Conservation (phyloP, 2,113 vertebrate genomes). For the Lampris megalopsis region DNA sequence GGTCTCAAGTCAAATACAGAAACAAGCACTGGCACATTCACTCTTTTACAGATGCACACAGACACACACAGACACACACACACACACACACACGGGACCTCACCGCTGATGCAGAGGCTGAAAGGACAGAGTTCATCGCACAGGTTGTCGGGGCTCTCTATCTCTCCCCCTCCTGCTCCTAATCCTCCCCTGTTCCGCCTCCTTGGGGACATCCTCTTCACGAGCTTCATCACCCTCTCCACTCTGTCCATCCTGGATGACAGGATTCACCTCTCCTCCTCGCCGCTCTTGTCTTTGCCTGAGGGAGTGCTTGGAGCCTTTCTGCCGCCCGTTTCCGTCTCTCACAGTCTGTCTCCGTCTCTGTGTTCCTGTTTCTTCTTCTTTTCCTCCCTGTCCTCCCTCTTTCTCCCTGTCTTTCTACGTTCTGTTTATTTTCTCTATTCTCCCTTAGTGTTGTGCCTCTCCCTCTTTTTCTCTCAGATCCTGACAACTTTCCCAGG, state of each 20-base stretch:
- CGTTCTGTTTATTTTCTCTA: no score
- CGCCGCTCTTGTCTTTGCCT: not conserved
- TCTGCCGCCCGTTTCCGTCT: no score
- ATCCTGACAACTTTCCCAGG: slow-evolving; percentile 3
- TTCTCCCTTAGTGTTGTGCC: no score
- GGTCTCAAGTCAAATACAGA: not conserved
- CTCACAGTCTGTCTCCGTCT: no score
- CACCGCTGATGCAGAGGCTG: slow-evolving; percentile 73
- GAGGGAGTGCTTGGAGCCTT: no score
- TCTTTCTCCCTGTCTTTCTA: no score
- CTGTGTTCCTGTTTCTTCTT: no score
- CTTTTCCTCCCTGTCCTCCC: no score
- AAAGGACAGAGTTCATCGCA: slow-evolving; percentile 74
- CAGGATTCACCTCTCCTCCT: not conserved
- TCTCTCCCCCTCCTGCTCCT: slow-evolving; percentile 49
- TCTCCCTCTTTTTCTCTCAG: not conserved
- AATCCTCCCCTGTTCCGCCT: slow-evolving; percentile 69
- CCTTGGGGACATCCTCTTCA: slow-evolving; percentile 76
- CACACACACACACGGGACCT: slow-evolving; percentile 39
- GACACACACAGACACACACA: no score
- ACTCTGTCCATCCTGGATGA: slow-evolving; percentile 70
- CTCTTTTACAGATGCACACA: not conserved
- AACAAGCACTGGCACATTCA: not conserved
- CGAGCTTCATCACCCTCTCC: slow-evolving; percentile 77
- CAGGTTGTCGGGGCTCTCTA: slow-evolving; percentile 72